Conservation (phyloP, 2,888 invertebrate genomes). For the Nomada ferruginata region DNA sequence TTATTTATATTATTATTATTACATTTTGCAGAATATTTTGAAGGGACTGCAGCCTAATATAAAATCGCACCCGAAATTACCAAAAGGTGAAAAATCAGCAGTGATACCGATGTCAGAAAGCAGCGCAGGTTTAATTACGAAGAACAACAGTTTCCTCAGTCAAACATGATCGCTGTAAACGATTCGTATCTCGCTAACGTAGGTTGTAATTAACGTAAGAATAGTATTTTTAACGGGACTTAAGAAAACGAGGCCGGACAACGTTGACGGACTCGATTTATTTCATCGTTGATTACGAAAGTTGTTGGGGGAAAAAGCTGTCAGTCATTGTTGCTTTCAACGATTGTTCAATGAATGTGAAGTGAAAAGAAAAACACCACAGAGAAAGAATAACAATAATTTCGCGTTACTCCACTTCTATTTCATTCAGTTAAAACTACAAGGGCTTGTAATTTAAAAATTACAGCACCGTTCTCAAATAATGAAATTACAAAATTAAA, state of each 20-base stretch:
- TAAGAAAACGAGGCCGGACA: constrained; percentile 16
- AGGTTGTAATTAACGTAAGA: constrained; percentile 62
- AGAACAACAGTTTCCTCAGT: constrained; percentile 82
- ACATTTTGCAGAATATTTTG: constrained; percentile 84
- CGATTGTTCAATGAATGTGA: too few species aligned
- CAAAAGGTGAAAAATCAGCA: constrained; percentile 83
- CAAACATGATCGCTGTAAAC: constrained; percentile 74
- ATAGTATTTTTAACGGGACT: constrained; percentile 56
- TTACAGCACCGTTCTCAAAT: too few species aligned
- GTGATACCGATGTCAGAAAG: constrained; percentile 85
- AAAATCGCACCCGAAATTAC: constrained; percentile 83
- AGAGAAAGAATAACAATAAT: neutral
- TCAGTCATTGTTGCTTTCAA: neutral
- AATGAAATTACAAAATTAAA: too few species aligned
- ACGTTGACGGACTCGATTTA: neutral
- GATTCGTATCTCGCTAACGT: constrained; percentile 35
- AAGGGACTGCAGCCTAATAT: constrained; percentile 85
- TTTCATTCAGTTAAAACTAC: too few species aligned
- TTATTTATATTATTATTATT: neutral
- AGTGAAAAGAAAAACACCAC: neutral
- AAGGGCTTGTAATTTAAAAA: too few species aligned
- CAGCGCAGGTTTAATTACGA: constrained; percentile 83
- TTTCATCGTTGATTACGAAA: constrained; percentile 1
- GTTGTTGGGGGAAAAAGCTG: neutral
- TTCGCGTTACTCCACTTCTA: too few species aligned